phyloP scores from a whole-genome alignment of 2,888 invertebrate species.

The Taphrorychus bicolor region DNA sequence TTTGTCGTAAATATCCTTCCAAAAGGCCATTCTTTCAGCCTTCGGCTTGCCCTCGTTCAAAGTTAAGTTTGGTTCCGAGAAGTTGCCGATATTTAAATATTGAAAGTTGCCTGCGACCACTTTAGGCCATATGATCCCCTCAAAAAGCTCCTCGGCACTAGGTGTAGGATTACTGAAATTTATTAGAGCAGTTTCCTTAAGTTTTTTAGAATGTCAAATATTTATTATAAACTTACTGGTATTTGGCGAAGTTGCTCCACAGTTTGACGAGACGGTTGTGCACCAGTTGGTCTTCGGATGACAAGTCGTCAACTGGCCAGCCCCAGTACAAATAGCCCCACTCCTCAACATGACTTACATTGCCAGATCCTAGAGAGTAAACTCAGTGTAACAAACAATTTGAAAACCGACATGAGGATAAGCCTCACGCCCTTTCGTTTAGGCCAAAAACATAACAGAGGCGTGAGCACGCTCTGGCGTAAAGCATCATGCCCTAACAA shows the following conservation, averaged over 20 bases:
- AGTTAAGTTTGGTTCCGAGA: constrained; percentile 27
- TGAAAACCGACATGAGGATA: too few relatives aligned
- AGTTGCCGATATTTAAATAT: constrained; percentile 43
- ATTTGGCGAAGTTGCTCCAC: constrained; percentile 13
- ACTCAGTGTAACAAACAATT: too few relatives aligned
- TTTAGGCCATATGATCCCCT: constrained; percentile 46
- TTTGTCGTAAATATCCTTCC: constrained; percentile 43
- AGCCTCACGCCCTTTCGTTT: too few relatives aligned
- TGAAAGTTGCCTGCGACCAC: constrained; percentile 37
- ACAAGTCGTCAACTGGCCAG: constrained; percentile 15
- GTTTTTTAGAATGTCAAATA: neutral
- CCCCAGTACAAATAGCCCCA: constrained; percentile 41
- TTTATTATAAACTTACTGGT: neutral
- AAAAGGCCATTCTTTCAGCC: constrained; percentile 39
- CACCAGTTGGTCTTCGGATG: neutral
- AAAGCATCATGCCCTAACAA: too few relatives aligned
- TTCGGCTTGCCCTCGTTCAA: constrained; percentile 41
- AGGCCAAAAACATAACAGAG: too few relatives aligned
- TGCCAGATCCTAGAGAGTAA: constrained; percentile 44
- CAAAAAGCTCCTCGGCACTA: constrained; percentile 36
- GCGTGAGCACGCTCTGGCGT: too few relatives aligned
- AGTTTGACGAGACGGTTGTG: constrained; percentile 3
- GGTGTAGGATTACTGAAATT: constrained; percentile 55
- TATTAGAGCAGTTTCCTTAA: neutral
- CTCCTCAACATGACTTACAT: constrained; percentile 45